Conservation (phyloP, 2,888 invertebrate genomes). For the Troides helena region DNA sequence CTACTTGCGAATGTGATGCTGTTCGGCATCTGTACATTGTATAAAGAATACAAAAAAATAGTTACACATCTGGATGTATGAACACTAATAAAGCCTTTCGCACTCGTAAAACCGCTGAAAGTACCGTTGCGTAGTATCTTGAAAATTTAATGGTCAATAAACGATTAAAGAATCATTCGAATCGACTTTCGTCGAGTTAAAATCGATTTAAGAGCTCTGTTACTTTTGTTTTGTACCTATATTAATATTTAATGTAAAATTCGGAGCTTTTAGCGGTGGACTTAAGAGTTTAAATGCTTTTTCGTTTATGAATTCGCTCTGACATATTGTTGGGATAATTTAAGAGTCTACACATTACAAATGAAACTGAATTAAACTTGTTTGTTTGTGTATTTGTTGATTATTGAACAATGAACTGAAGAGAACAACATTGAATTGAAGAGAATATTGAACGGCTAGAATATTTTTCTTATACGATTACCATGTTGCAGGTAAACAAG, state of each 20-base stretch:
- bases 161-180: slow-evolving; percentile 15
- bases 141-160: slow-evolving; percentile 26
- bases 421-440: no score
- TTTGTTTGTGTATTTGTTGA: no score
- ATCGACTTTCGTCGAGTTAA: slow-evolving; percentile 14
- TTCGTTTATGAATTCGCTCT: neutral
- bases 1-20: neutral
- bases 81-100: slow-evolving; percentile 13
- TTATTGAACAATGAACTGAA: no score
- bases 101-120: slow-evolving; percentile 13
- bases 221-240: slow-evolving; percentile 5
- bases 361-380: neutral
- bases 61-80: slow-evolving; percentile 15
- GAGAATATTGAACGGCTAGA: no score
- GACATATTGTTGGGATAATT: neutral
- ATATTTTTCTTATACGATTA: no score
- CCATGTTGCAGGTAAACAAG: no score
- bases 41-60: neutral
- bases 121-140: slow-evolving; percentile 22
- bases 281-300: neutral
- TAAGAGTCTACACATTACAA: neutral
- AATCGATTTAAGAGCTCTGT: slow-evolving; percentile 7
- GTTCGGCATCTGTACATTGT: neutral
- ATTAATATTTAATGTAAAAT: slow-evolving; percentile 23
- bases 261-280: neutral